Base-by-base conservation (phyloP, 1,140 invertebrate species). In the Trachelipus rathkii region DNA sequence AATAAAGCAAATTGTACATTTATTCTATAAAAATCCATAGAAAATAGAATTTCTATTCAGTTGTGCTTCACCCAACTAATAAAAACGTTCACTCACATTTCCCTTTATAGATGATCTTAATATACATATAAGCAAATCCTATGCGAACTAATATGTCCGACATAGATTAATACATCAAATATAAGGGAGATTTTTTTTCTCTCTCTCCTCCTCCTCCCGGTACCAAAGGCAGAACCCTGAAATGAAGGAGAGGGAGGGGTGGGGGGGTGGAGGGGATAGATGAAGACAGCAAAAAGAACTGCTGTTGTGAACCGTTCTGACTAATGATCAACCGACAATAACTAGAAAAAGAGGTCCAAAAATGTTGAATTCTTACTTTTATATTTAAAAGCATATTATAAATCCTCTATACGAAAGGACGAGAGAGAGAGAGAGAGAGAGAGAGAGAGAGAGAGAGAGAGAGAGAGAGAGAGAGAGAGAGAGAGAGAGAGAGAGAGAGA, bases 331-430 rank as follows among this genome's bases (percentile, higher is more conserved):
- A 8, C 33, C 33, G 8, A 60, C 50, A 15, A 60, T 60, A 60
- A 60, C 11, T 13, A 60, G 50, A 60, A 8, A 60, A 60, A 19
- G 50, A 60, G 50, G 50, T 60, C 50, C 50, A 60, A 60, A 60
- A 60, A 60, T 60, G 50, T 60, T 60, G 50, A 60, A 60, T 60
- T 60, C 50, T 60, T 60, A 19, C 50, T 60, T 60, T 60, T 33
- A n/a, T 60, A 60, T 60, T 60, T 60, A 60, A 60, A 1, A 60
- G 50, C 50, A 19, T 60, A 60, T 60, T 60, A 60, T 60, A 60
- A n/a, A 3, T 19, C 50, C 11, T 8, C 50, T 60, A 60, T 19
- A 13, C 50, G 33, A 33, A 33, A 33, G 33, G 33, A 33, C 1
- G 33, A 33, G 1, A 33, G 6, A 33, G 33, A 6, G 33, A 33